These are phyloP conservation scores for Elymnias hypermnestra DNA, from an alignment of 1,140 invertebrate genomes.

Conservation along the genomic window DNA sequence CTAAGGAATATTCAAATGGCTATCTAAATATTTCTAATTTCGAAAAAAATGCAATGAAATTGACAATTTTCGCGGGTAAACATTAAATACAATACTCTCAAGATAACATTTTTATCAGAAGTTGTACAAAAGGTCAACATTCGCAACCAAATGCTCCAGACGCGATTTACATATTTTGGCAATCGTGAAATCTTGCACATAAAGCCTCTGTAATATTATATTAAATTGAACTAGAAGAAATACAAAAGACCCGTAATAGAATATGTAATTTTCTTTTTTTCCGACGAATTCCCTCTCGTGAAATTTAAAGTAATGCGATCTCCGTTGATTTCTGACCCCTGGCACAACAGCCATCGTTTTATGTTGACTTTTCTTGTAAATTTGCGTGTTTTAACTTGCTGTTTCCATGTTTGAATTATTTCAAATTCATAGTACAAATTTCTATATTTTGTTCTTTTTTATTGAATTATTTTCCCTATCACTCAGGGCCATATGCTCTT, in stretches of 20 bases:
- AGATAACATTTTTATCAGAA: too few species aligned
- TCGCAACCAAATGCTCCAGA: conserved; percentile 1
- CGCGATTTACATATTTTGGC: conserved; percentile 18
- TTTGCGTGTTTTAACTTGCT: conserved; percentile 11
- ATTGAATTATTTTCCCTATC: too few species aligned
- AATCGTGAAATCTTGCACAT: conserved; percentile 5
- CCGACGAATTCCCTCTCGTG: conserved; percentile 16
- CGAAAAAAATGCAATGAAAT: too few species aligned
- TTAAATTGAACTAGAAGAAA: conserved; percentile 16
- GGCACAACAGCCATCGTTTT: conserved; percentile 14
- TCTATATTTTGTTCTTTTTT: too few species aligned
- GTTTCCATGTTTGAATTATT: too few species aligned
- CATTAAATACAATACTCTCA: too few species aligned
- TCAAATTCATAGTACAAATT: too few species aligned
- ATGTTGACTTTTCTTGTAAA: conserved; percentile 8
- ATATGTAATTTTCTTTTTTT: conserved; percentile 28
- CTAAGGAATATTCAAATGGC: too few species aligned
- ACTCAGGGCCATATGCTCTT: too few species aligned
- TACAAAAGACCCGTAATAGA: conserved; percentile 26
- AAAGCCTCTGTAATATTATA: conserved; percentile 11
- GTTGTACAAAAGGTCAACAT: conserved; percentile 1
- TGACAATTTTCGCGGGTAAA: too few species aligned
- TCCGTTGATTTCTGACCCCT: conserved; percentile 34
- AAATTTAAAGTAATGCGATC: conserved; percentile 35
- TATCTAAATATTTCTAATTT: too few species aligned